phyloP scores from a whole-genome alignment of 1,140 invertebrate genomes.

The Arctopsyche grandis region DNA sequence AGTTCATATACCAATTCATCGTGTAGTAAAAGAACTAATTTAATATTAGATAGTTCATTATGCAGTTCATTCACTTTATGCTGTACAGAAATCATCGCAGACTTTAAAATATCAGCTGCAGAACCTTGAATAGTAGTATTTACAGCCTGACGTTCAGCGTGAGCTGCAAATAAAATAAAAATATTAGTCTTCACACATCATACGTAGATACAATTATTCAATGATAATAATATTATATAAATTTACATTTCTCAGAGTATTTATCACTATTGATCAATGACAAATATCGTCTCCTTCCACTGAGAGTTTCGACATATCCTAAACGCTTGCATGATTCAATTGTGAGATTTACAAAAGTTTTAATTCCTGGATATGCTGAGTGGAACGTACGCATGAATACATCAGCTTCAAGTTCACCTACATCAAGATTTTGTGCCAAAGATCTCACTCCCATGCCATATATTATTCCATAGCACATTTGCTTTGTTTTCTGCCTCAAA shows the following conservation, averaged over 20 bases:
- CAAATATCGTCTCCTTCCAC: slow-evolving; percentile 81
- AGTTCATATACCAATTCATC: slow-evolving; percentile 98
- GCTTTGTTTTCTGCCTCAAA: slow-evolving; percentile 87
- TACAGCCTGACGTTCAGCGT: slow-evolving; percentile 95
- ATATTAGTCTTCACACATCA: slow-evolving; percentile 31
- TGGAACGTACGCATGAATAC: slow-evolving; percentile 87
- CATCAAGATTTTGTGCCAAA: slow-evolving; percentile 82
- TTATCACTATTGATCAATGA: slow-evolving; percentile 78
- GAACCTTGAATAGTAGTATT: slow-evolving; percentile 97
- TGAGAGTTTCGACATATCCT: slow-evolving; percentile 87
- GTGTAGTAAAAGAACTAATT: slow-evolving; percentile 90
- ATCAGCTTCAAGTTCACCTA: slow-evolving; percentile 83
- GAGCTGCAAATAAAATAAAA: slow-evolving; percentile 64
- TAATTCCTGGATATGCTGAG: slow-evolving; percentile 79
- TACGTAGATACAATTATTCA: too few species aligned
- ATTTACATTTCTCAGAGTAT: slow-evolving; percentile 65
- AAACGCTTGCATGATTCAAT: slow-evolving; percentile 75
- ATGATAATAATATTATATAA: too few species aligned
- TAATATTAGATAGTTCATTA: slow-evolving; percentile 62
- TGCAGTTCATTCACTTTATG: slow-evolving; percentile 59
- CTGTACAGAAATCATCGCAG: slow-evolving; percentile 86
- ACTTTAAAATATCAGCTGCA: slow-evolving; percentile 94
- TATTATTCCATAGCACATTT: slow-evolving; percentile 96
- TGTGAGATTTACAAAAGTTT: slow-evolving; percentile 73
- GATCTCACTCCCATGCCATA: slow-evolving; percentile 95